Percentiles rank a stretch among this genome's conserved stretches.
Conservation (phyloP, 1,140 invertebrate species). For the Macrostomum lignano region DNA sequence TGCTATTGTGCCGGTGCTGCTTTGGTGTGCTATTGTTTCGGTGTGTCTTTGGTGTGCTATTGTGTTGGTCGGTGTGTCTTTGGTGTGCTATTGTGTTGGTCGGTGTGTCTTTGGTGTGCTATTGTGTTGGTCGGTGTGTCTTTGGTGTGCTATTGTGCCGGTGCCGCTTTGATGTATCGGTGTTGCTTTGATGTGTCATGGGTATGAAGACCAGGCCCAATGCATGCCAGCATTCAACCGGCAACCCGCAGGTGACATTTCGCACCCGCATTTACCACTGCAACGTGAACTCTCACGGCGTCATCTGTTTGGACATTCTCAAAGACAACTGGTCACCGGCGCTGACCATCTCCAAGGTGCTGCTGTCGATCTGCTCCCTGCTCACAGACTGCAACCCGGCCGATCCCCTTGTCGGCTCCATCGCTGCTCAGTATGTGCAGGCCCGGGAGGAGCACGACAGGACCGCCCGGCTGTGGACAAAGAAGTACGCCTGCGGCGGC, state of each 20-base stretch:
- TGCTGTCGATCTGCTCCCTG: constrained; percentile 42
- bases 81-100: too few relatives aligned
- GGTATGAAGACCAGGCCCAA: too few relatives aligned
- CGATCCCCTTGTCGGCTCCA: constrained; percentile 82
- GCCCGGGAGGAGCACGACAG: constrained; percentile 88
- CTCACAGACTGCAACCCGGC: constrained; percentile 38
- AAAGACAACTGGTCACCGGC: constrained; percentile 67
- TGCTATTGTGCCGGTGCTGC: too few relatives aligned
- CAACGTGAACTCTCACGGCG: constrained; percentile 73
- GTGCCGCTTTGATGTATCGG: too few relatives aligned
- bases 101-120: too few relatives aligned
- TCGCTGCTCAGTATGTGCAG: constrained; percentile 83
- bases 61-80: too few relatives aligned
- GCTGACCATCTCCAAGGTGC: constrained; percentile 51
- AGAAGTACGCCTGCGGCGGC: constrained; percentile 76
- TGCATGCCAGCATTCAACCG: too few relatives aligned
- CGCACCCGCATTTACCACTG: constrained; percentile 59
- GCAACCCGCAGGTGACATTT: constrained; percentile 43
- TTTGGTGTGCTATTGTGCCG: too few relatives aligned
- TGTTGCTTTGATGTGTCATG: too few relatives aligned
- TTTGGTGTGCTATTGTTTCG: too few relatives aligned
- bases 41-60: too few relatives aligned
- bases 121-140: too few relatives aligned
- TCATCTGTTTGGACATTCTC: constrained; percentile 73
- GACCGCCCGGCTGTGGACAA: constrained; percentile 86